Percentiles rank a stretch among this genome's conserved stretches.
These are phyloP conservation scores for Cyclura pinguis DNA, from an alignment of 2,797 vertebrate genomes.

Conservation along the genomic window DNA sequence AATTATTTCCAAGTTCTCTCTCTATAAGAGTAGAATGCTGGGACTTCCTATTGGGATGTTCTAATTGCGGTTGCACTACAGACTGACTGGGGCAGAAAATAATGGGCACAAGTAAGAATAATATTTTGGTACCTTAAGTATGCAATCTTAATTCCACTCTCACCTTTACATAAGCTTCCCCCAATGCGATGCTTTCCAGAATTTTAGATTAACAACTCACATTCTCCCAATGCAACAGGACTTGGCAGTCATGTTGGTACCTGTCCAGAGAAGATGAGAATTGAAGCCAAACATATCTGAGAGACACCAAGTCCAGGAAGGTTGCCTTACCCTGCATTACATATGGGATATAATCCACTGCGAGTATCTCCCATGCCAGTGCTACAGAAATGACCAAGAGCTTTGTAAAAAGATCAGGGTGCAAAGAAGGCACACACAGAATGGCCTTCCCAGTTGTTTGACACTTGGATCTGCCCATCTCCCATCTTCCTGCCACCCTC, in stretches of 20 bases:
- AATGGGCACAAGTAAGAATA: not conserved
- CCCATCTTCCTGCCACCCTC: not conserved
- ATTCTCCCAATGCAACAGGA: too few species aligned
- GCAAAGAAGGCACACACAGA: not conserved
- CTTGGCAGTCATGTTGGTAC: too few species aligned
- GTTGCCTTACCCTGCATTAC: not conserved
- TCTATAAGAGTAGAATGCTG: not conserved
- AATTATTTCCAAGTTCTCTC: too few species aligned
- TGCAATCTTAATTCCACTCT: not conserved
- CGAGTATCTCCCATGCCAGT: too few species aligned
- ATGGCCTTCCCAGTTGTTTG: not conserved
- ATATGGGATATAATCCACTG: not conserved
- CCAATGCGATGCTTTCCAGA: too few species aligned
- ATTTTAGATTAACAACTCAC: too few species aligned
- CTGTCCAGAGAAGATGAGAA: too few species aligned
- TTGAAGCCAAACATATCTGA: too few species aligned
- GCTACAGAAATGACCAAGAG: not conserved
- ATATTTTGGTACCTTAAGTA: not conserved
- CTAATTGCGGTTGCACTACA: not conserved
- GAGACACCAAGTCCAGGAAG: too few species aligned
- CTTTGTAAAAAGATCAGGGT: not conserved
- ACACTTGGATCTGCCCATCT: not conserved
- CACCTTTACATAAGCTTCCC: too few species aligned
- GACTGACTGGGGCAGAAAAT: not conserved
- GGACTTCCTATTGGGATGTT: not conserved